These are phyloP conservation scores for Brachypteracias leptosomus DNA, from an alignment of 2,113 vertebrate species.

Conservation along the genomic window DNA sequence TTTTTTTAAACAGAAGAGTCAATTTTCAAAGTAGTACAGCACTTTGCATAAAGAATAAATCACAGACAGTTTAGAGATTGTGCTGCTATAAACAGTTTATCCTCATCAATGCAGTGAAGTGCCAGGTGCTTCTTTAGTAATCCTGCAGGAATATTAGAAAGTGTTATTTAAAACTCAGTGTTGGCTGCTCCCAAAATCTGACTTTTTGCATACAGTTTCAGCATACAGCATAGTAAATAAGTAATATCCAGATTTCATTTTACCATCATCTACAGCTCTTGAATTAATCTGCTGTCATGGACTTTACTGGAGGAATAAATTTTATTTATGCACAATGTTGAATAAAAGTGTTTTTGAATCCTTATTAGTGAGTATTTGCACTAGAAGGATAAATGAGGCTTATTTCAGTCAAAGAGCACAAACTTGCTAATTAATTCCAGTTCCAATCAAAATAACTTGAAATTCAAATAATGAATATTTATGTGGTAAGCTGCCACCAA, in stretches of 20 bases:
- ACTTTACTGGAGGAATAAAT: background rate
- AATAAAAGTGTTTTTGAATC: background rate
- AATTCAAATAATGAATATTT: constrained; percentile 44
- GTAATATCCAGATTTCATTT: background rate
- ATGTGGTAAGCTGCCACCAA: background rate
- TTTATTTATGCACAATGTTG: background rate
- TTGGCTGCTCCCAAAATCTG: background rate
- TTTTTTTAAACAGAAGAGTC: background rate
- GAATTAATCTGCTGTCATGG: background rate
- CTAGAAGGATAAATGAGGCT: background rate
- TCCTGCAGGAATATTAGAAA: background rate
- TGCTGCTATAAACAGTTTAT: background rate
- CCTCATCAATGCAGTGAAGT: constrained; percentile 33
- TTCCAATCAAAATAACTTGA: constrained; percentile 42
- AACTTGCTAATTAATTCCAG: constrained; percentile 41
- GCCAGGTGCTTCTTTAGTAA: constrained; percentile 27
- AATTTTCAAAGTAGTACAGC: background rate
- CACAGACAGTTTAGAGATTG: background rate
- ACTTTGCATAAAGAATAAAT: background rate
- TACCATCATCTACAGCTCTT: background rate
- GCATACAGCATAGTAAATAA: background rate
- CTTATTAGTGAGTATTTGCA: constrained; percentile 12
- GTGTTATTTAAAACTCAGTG: background rate
- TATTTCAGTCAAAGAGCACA: constrained; percentile 43
- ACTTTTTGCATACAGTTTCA: background rate